Conservation (phyloP, 2,888 invertebrate genomes). For the Meghimatium bilineatum region DNA sequence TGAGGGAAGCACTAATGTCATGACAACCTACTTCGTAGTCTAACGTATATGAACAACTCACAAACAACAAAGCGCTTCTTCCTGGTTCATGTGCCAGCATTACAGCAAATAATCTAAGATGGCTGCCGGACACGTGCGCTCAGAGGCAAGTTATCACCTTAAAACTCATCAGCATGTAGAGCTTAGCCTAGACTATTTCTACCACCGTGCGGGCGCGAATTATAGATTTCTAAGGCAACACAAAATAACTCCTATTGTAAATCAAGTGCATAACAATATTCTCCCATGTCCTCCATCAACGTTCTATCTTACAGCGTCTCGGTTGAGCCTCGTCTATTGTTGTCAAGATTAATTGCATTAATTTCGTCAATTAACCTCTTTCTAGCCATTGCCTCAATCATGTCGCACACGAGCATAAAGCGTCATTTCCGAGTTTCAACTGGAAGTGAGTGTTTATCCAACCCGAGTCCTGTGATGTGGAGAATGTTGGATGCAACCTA, state of each 20-base stretch:
- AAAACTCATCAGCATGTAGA: slow-evolving; percentile 21
- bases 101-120: slow-evolving; percentile 29
- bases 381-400: slow-evolving; percentile 1
- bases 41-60: background rate
- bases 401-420: slow-evolving; percentile 15
- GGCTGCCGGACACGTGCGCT: slow-evolving; percentile 21
- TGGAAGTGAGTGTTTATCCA: background rate
- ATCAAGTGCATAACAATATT: slow-evolving; percentile 20
- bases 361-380: slow-evolving; percentile 31
- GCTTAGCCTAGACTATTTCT: slow-evolving; percentile 12
- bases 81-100: background rate
- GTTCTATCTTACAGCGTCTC: background rate
- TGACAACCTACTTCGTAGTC: no score
- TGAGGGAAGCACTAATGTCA: no score
- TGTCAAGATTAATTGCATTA: slow-evolving; percentile 31
- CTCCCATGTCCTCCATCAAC: slow-evolving; percentile 6
- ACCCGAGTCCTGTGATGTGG: background rate
- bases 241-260: slow-evolving; percentile 10
- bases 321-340: slow-evolving; percentile 1
- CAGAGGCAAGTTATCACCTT: slow-evolving; percentile 8
- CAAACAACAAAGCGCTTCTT: background rate
- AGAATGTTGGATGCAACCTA: background rate
- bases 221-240: slow-evolving; percentile 5
- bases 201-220: slow-evolving; percentile 20
- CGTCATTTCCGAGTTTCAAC: background rate